Evolutionary conservation across 2,797 vertebrate species (phyloP), one percentile per base, ranked within the genome.

Genomic region (Micromesistius poutassou): DNA sequence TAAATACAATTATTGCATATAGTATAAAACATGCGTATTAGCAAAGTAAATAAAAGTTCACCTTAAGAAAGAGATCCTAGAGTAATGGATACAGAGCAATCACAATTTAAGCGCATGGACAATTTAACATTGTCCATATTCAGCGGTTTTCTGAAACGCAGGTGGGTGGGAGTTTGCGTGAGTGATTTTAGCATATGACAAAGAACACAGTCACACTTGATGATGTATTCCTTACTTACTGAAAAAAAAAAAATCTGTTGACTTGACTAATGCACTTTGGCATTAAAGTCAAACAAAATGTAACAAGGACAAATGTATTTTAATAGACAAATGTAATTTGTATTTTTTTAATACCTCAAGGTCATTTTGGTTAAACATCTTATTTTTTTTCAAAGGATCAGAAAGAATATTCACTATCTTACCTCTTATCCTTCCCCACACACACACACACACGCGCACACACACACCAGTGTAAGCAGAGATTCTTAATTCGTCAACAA

Each of bases 1-100:
- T 78, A 85, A 90, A 75, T 89, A 92, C 88, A 91, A 89, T 92
- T 94, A 93, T 94, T 93, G 91, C 93, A 90, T 93, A 85, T 79
- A 72, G 90, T 88, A 89, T 80, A 82, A 86, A 86, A 75, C 88
- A 84, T 85, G 91, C 83, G 5, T 71, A 71, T 31, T 30, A 71
- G 68, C 25, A 81, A 77, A 81, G 72, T 82, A 79, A 85, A 87
- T 71, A 76, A 77, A 77, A 30, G 55, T 70, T 72, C 46, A 62
- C 13, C 19, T 36, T 35, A 71, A 76, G 74, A 76, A 72, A 76
- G 72, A 68, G 30, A 42, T 74, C 73, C 76, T n/a, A 74, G 36
- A 83, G 50, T 79, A 79, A 76, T 76, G 79, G 73, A 77, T 81
- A 84, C 76, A 82, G 82, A 85, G 46, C 33, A 50, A 5, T 22